Evolutionary conservation across 2,888 invertebrate species (phyloP), one percentile per base, ranked within the genome.

Genomic region (Apeira syringaria): DNA sequence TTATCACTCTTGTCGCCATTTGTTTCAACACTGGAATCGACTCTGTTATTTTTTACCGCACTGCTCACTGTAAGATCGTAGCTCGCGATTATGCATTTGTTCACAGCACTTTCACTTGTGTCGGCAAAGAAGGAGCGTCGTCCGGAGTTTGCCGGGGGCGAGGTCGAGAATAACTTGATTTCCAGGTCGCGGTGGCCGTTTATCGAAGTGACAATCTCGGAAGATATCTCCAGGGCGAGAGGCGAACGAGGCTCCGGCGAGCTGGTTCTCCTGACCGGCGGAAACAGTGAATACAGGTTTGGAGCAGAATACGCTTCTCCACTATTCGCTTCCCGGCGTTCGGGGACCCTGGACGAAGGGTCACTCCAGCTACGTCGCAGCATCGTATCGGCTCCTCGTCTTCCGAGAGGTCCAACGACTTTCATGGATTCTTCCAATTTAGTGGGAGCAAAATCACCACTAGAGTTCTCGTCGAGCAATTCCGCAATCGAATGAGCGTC

Each of bases 111-210:
- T 84, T 85, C 87, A 84, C 85, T 83, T 80, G 82, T 85, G 63
- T 84, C 86, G 61, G 76, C 84, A 67, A 88, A 86, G 74, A 89
- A 88, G 71, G 87, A 84, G 65, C 81, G 79, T 59, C 80, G 80
- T 57, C 83, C 83, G 66, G 77, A 69, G 74, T 76, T 80, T 57
- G 86, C 84, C 68, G 89, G 79, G 53, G 91, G 90, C 68, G 92
- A 91, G 61, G 93, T 91, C 57, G 94, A 93, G 80, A 94, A 94
- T 80, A 95, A 93, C 74, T 94, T 94, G 60, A 95, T 95, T 83
- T 95, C 95, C 71, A 95, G 83, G 79, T 95, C 95, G 47, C 95
- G 91, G 71, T 94, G 94, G 29, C 95, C 95, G 70, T 94, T 94
- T 58, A 93, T 92, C 28, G 94, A 94, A 13, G 94, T 95, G 55